Evolutionary conservation across 1,140 invertebrate genomes (phyloP), one percentile per base, ranked within the genome.

Genomic region (Ectropis grisescens): DNA sequence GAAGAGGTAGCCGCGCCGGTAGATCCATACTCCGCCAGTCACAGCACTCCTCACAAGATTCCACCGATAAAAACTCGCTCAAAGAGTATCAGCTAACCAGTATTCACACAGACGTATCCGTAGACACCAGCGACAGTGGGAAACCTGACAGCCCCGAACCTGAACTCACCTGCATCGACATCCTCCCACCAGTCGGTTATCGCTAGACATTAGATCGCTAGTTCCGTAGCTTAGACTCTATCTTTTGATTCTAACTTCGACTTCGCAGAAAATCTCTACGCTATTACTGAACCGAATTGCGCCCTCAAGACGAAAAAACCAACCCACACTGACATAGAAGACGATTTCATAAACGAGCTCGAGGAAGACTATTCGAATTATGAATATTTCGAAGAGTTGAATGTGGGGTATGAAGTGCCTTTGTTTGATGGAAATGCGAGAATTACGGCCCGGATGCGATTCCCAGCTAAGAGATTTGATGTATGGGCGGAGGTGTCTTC

Each of bases 401-500:
- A 61, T 27, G 58, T 66, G 13, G 46, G 64, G 38, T 75, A 67
- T 29, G 58, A 64, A 15, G 50, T 57, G 28, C 75, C 75, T 13
- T 52, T 81, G 34, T 78, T 81, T 36, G 72, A 81, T 37, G 71
- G 75, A 7, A 45, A 46, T 9, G 62, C 72, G 4, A 37, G 49
- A 31, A 67, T 81, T 52, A 65, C 52, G 12, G 70, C 65, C 11
- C 58, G 64, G 5, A 58, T 56, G 26, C 52, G 58, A 32, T 46
- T 78, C 32, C 71, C 72, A 4, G 68, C 72, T 15, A 76, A 78
- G 37, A 51, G 64, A 19, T 81, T 81, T 33, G 76, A 81, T 53
- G 72, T 81, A 37, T 78, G 70, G 70, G 76, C 71, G 3, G 76
- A 81, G 46, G 67, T 81, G 15, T 70, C 76, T 2, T 51, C 67